A percentile compares a stretch with the other conserved stretches of the same genome.
Evolutionary conservation across 2,888 invertebrate genomes (phyloP).

Genomic region (Eupithecia insigniata): DNA sequence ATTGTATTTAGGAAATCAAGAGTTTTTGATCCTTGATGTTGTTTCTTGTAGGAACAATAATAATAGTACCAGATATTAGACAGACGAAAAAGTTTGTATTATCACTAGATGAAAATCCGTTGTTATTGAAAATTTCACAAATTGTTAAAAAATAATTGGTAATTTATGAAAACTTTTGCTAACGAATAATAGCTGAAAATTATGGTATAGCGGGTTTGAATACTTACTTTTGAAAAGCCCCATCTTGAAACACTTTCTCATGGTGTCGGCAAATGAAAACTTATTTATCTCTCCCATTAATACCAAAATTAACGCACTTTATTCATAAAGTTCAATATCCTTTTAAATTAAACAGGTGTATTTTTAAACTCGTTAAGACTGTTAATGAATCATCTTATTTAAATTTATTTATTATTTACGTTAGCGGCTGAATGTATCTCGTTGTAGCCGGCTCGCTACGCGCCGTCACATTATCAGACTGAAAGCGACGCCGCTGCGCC

Average conservation of each 20-base stretch:
- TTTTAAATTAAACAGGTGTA: background rate
- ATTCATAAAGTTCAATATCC: conserved; percentile 1
- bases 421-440: conserved; percentile 50
- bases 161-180: background rate
- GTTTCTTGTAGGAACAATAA: background rate
- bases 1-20: too few species aligned
- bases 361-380: background rate
- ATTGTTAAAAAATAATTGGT: too few species aligned
- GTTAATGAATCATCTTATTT: background rate
- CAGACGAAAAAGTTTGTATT: background rate
- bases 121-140: background rate
- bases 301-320: conserved; percentile 38
- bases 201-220: conserved; percentile 9
- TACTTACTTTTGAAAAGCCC: conserved; percentile 80
- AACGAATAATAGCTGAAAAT: background rate
- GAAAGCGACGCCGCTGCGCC: conserved; percentile 53
- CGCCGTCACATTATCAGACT: conserved; percentile 68
- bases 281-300: conserved; percentile 70
- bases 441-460: conserved; percentile 67
- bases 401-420: conserved; percentile 31
- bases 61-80: background rate
- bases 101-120: background rate
- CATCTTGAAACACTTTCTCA: conserved; percentile 82
- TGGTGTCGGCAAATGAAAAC: conserved; percentile 66
- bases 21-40: too few species aligned